Evolutionary conservation across 37 sponge, comb jelly and placozoan species (phyloP), one percentile per base, ranked within the genome.

Genomic region (Ianthella basta): DNA sequence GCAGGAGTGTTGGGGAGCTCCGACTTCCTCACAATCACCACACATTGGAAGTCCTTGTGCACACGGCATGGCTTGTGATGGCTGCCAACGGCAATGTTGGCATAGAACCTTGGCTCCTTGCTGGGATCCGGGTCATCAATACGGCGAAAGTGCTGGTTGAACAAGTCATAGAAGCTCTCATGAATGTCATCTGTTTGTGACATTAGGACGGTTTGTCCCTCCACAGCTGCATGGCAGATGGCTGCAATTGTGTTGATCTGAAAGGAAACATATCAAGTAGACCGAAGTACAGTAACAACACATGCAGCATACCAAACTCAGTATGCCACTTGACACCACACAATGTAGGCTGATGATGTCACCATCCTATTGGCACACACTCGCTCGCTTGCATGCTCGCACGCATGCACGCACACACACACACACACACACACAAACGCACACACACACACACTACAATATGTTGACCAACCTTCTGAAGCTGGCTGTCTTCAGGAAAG

Each of bases 131-230:
- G 84, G 83, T 94, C 89, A 75, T 88, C 85, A 72, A 94, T 94
- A 18, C 84, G 35, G 14, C 82, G 34, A 67, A 91, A 94, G 24
- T 89, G 75, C 80, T 89, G 91, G 55, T 94, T 94, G 85, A 94
- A 94, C n/a, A 94, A 87, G 55, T 94, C 95, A 41, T 95, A 95
- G 56, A 95, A 92, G 81, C 96, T 95, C 82, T 92, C 96, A 64
- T 92, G 90, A 21, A 95, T 92, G 70, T 90, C 93, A 64, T 92
- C 93, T 12, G 96, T 90, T 56, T 95, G 93, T 59, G 83, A 88
- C 91, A 95, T 87, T 32, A 95, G 82, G 0, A 90, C 93, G 10
- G 96, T 95, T 78, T 90, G 91, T 12, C 93, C 93, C 41, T 92
- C 91, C 14, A 88, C 86, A 34, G 91, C 93, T 50, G 91, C 90